Conservation (phyloP, 2,797 vertebrate species). For the Huso huso region DNA sequence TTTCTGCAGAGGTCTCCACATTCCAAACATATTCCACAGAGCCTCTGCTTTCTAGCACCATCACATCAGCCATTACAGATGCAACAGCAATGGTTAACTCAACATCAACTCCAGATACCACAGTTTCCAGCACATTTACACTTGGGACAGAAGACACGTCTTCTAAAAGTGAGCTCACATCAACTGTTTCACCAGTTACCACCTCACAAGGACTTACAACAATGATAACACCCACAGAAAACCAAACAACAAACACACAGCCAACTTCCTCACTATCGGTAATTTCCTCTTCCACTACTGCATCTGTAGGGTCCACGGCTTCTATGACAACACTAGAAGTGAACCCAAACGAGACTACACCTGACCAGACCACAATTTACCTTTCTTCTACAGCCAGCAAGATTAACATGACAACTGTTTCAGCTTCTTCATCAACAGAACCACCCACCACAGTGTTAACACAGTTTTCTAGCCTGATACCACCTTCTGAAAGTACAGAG, state of each 20-base stretch:
- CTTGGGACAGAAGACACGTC: constrained; percentile 9
- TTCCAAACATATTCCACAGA: constrained; percentile 21
- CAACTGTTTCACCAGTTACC: not conserved
- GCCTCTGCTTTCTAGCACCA: constrained; percentile 16
- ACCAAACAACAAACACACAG: too few species aligned
- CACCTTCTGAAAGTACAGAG: constrained; percentile 2
- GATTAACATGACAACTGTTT: constrained; percentile 3
- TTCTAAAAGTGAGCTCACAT: not conserved
- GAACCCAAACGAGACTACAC: not conserved
- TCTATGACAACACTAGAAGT: not conserved
- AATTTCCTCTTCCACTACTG: not conserved
- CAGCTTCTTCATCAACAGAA: constrained; percentile 1
- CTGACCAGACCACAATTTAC: not conserved
- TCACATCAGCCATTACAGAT: constrained; percentile 22
- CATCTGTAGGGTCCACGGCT: constrained; percentile 9
- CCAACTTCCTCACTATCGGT: not conserved
- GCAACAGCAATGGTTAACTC: constrained; percentile 20
- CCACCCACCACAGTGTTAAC: not conserved
- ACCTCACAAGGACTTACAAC: too few species aligned
- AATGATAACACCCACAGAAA: too few species aligned
- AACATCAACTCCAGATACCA: constrained; percentile 7
- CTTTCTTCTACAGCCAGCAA: not conserved
- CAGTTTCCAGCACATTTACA: constrained; percentile 6
- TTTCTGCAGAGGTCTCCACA: not conserved
- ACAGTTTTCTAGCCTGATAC: not conserved